These are phyloP conservation scores for Patagioenas fasciata DNA, from an alignment of 2,113 vertebrate species.

Conservation along the genomic window DNA sequence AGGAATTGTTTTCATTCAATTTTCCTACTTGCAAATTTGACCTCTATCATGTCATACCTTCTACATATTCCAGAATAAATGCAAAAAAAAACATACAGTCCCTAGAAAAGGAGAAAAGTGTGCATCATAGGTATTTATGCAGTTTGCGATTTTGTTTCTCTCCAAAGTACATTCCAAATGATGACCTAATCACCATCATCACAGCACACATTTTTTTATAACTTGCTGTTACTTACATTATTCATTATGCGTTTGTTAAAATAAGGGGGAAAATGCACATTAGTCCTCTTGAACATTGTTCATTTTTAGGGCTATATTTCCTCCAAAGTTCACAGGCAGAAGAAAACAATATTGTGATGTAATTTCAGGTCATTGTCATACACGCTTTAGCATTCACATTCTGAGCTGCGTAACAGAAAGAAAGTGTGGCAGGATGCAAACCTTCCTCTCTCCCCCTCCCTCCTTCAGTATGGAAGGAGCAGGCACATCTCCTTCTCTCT, in stretches of 20 bases:
- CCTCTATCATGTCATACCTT: background rate
- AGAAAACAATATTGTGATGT: background rate
- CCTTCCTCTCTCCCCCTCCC: too few species aligned
- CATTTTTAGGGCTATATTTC: background rate
- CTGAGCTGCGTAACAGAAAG: background rate
- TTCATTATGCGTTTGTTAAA: background rate
- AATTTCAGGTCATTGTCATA: background rate
- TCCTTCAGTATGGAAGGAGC: too few species aligned
- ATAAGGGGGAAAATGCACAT: background rate
- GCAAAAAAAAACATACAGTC: fast-evolving
- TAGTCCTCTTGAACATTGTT: background rate
- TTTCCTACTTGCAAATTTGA: background rate
- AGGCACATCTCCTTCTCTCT: too few species aligned
- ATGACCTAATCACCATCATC: background rate
- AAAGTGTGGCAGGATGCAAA: too few species aligned
- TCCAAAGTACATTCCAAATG: background rate
- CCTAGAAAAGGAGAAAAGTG: background rate
- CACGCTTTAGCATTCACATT: background rate
- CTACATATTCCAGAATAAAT: background rate
- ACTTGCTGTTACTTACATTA: background rate
- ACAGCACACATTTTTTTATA: background rate
- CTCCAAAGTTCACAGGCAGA: background rate
- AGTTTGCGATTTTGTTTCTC: background rate
- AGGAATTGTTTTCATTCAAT: background rate
- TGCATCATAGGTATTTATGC: background rate